Conservation (phyloP, 2,797 vertebrate species). For the Chaetophractus vellerosus region DNA sequence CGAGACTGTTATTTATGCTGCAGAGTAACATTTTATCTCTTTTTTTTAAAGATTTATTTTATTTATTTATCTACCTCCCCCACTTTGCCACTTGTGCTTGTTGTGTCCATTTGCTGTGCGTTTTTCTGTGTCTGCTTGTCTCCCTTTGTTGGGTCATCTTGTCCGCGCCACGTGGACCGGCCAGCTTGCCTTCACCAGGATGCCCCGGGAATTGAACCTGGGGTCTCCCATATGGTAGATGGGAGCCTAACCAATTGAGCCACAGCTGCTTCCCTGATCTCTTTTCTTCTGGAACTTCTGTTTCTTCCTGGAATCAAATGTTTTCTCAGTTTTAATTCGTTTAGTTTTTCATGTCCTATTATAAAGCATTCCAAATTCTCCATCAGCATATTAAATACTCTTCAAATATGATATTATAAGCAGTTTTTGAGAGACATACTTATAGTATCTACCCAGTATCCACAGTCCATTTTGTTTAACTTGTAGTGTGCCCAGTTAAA, state of each 20-base stretch:
- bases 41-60: too few species aligned
- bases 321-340: not conserved
- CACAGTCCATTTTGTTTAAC: constrained; percentile 1
- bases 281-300: not conserved
- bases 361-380: not conserved
- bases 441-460: not conserved
- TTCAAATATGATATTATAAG: not conserved
- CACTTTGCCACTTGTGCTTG: too few species aligned
- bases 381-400: not conserved
- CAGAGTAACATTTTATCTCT: not conserved
- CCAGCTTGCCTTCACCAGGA: too few species aligned
- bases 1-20: not conserved
- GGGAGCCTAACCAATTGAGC: too few species aligned
- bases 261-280: too few species aligned
- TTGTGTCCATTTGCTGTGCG: too few species aligned
- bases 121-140: too few species aligned
- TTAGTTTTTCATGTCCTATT: not conserved
- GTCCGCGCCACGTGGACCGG: too few species aligned
- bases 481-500: not conserved
- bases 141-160: too few species aligned
- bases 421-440: not conserved
- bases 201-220: too few species aligned
- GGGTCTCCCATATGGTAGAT: too few species aligned
- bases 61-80: too few species aligned
- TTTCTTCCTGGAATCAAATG: constrained; percentile 7